These are phyloP conservation scores for Donacobius atricapilla DNA, from an alignment of 2,113 vertebrate genomes.

Conservation along the genomic window DNA sequence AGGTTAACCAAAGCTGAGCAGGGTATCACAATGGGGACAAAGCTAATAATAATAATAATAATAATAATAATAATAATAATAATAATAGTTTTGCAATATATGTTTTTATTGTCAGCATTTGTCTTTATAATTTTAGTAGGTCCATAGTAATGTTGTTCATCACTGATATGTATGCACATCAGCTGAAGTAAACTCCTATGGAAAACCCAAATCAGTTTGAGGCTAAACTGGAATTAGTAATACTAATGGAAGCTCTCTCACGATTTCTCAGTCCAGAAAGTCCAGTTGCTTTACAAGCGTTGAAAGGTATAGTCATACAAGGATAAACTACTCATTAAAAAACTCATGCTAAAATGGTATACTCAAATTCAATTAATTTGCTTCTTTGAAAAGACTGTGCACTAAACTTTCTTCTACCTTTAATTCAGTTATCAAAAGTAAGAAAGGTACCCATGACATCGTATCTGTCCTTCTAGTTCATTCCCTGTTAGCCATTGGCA, in stretches of 20 bases:
- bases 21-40: not conserved
- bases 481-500: not conserved
- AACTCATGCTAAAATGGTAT: not conserved
- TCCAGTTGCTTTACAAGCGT: not conserved
- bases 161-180: not conserved
- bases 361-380: not conserved
- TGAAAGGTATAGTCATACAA: not conserved
- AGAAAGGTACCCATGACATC: not conserved
- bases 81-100: not conserved
- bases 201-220: not conserved
- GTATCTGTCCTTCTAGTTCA: not conserved
- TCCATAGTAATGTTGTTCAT: not conserved
- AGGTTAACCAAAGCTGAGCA: not conserved
- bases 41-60: not conserved
- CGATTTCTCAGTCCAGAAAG: not conserved
- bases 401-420: not conserved
- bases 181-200: not conserved
- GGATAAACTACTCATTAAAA: not conserved
- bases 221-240: not conserved
- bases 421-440: not conserved
- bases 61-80: not conserved
- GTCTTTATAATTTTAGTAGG: not conserved
- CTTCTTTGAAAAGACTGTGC: not conserved
- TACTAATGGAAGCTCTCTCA: not conserved
- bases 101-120: not conserved